Percentiles rank a stretch among this genome's conserved stretches.
Conservation (phyloP, 2,797 vertebrate genomes). For the Chelonia mydas region DNA sequence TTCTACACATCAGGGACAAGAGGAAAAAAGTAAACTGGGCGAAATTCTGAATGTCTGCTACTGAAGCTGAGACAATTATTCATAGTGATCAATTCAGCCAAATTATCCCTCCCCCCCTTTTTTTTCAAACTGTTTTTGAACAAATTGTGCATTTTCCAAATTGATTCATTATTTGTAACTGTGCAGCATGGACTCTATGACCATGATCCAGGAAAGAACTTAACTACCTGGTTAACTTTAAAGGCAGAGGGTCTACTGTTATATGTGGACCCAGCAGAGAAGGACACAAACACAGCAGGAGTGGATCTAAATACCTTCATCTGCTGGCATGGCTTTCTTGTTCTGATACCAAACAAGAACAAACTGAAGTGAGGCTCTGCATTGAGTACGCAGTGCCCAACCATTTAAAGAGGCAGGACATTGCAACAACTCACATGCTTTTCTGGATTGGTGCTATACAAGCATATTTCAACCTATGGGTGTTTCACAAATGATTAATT, state of each 20-base stretch:
- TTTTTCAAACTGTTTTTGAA: not conserved
- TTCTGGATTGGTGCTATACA: rapidly evolving
- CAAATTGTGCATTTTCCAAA: not conserved
- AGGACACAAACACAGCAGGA: too few species aligned
- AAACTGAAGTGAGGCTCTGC: too few species aligned
- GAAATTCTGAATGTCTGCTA: not conserved
- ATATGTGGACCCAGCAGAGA: not conserved
- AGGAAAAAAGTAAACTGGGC: rapidly evolving
- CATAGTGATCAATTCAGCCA: not conserved
- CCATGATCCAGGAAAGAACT: rapidly evolving
- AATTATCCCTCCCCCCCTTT: not conserved
- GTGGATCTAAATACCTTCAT: rapidly evolving
- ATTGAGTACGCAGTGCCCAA: too few species aligned
- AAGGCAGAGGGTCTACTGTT: not conserved
- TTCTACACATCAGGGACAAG: rapidly evolving
- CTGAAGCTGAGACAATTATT: not conserved
- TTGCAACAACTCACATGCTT: too few species aligned
- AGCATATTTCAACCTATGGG: not conserved
- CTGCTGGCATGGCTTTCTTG: not conserved
- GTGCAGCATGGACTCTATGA: not conserved
- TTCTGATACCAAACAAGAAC: too few species aligned
- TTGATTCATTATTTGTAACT: not conserved
- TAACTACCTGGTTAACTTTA: not conserved
- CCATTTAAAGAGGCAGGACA: too few species aligned
- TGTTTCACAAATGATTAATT: not conserved